These are phyloP conservation scores for Athalia cordata DNA, from an alignment of 2,888 invertebrate species.

Conservation along the genomic window DNA sequence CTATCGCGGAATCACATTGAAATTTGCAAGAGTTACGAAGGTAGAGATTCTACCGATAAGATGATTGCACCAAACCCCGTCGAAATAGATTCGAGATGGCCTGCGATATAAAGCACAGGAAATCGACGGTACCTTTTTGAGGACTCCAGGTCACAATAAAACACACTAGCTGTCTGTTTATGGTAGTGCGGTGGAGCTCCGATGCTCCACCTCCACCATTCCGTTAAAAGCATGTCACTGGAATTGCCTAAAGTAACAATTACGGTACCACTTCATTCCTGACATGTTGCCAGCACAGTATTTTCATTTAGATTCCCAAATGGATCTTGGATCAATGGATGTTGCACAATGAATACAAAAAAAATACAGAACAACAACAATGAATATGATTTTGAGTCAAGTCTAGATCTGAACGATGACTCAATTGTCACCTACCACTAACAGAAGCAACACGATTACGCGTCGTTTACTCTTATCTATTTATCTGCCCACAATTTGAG, in stretches of 20 bases:
- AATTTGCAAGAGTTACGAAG: neutral
- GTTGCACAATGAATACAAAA: too few species aligned
- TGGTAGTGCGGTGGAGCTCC: slow-evolving; percentile 45
- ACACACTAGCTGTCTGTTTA: slow-evolving; percentile 31
- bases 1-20: neutral
- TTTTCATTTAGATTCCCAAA: neutral
- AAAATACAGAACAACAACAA: neutral
- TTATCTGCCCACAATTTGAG: neutral
- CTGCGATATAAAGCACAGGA: neutral
- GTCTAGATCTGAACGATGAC: slow-evolving; percentile 1
- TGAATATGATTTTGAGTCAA: neutral
- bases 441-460: neutral
- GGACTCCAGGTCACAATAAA: slow-evolving; percentile 33
- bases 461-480: slow-evolving; percentile 9
- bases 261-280: neutral
- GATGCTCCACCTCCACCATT: slow-evolving; percentile 43
- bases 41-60: too few species aligned
- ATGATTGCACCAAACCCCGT: neutral
- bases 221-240: slow-evolving; percentile 5
- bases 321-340: too few species aligned
- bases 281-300: neutral
- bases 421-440: slow-evolving; percentile 37
- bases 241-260: neutral
- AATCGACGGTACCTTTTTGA: slow-evolving; percentile 7
- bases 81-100: neutral